Evolutionary conservation across 2,113 vertebrate genomes (phyloP).

Genomic region (Passer domesticus): DNA sequence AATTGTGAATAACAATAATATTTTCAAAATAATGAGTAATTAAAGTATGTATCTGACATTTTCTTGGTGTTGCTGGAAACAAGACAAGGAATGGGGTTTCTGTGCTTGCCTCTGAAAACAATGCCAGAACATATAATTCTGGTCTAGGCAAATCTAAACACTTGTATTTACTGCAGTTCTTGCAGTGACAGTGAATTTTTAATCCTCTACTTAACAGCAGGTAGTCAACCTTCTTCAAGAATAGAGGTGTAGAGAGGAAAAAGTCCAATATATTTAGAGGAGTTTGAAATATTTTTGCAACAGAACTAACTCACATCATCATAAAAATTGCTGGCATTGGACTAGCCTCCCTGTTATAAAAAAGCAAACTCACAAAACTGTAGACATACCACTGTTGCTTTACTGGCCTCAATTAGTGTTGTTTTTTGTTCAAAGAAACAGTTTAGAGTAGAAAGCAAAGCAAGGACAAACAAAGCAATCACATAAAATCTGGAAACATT

Average conservation of each 20-base stretch:
- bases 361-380: neutral
- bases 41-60: neutral
- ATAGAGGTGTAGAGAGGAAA: neutral
- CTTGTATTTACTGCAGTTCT: conserved; percentile 37
- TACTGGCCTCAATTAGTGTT: neutral
- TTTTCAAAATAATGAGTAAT: conserved; percentile 4
- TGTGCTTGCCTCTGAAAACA: neutral
- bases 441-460: neutral
- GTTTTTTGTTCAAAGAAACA: neutral
- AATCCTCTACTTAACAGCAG: conserved; percentile 24
- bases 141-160: conserved; percentile 44
- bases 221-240: neutral
- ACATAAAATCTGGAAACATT: neutral
- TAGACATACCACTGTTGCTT: neutral
- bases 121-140: neutral
- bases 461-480: neutral
- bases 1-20: neutral
- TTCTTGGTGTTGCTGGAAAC: neutral
- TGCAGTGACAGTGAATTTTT: conserved; percentile 33
- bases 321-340: neutral
- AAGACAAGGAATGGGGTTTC: neutral
- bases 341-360: neutral
- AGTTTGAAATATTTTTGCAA: neutral
- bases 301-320: neutral
- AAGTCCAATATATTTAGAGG: neutral